These are phyloP conservation scores for Monochamus alternatus DNA, from an alignment of 2,888 invertebrate species.

Conservation along the genomic window DNA sequence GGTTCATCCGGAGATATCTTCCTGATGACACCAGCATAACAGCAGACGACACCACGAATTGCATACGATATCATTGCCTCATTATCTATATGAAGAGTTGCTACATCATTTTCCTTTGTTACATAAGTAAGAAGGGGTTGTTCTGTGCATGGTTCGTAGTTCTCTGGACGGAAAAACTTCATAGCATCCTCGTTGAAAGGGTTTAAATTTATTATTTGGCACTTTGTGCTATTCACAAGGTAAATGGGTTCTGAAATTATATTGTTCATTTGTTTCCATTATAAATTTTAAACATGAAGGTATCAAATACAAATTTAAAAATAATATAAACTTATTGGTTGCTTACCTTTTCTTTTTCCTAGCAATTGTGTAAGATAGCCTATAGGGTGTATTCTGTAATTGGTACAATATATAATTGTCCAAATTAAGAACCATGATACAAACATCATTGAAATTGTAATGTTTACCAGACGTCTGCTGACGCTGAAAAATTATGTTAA, in stretches of 20 bases:
- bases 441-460: background rate
- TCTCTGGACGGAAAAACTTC: slow-evolving; percentile 1
- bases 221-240: background rate
- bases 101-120: background rate
- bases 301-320: background rate
- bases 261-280: background rate
- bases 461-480: background rate
- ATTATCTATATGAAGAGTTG: background rate
- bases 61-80: background rate
- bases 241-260: background rate
- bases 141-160: background rate
- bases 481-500: background rate
- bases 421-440: background rate
- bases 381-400: background rate
- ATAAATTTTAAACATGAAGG: too few relatives aligned
- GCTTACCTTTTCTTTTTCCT: background rate
- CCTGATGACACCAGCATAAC: slow-evolving; percentile 6
- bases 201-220: slow-evolving; percentile 9
- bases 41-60: background rate
- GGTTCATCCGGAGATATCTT: background rate
- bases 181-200: slow-evolving; percentile 12
- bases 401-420: background rate
- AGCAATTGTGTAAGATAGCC: background rate
- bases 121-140: slow-evolving; percentile 11
- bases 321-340: background rate